Percentiles rank a stretch among this genome's conserved stretches.
phyloP scores from a whole-genome alignment of 2,797 vertebrate genomes.

The Erpetoichthys calabaricus region DNA sequence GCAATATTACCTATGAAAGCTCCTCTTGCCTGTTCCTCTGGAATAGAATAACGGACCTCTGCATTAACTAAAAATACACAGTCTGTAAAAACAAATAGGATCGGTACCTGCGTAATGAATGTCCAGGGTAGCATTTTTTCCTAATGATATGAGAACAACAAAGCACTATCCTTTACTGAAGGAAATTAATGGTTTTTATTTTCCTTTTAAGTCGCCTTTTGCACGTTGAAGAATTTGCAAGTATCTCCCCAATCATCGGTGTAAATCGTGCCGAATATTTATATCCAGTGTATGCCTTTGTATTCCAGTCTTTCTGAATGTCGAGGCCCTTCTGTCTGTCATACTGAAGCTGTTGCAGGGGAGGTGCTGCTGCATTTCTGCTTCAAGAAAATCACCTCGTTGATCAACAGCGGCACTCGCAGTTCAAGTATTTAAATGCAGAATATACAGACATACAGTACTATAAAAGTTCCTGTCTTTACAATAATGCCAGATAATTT shows the following conservation, averaged over 20 bases:
- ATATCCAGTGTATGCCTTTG: background rate
- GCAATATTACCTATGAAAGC: constrained; percentile 62
- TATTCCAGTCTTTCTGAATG: background rate
- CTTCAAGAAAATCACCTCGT: constrained; percentile 25
- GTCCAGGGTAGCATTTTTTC: no score
- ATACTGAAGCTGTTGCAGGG: constrained; percentile 2
- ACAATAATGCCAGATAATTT: no score
- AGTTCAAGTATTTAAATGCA: constrained; percentile 6
- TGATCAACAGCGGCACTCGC: constrained; percentile 13
- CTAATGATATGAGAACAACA: background rate
- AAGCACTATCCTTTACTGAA: no score
- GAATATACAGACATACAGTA: no score
- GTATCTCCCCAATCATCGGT: no score
- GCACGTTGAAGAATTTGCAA: no score
- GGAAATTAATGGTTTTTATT: no score
- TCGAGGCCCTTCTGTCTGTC: background rate
- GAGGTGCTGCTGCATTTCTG: constrained; percentile 30
- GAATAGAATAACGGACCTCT: constrained; percentile 64
- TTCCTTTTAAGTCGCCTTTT: no score
- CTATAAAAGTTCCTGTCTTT: no score
- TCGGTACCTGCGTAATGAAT: no score
- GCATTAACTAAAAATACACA: constrained; percentile 21
- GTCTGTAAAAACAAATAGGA: background rate
- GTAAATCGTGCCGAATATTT: no score
- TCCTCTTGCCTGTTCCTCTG: constrained; percentile 64